Evolutionary conservation across 2,888 invertebrate species (phyloP).

Genomic region (Odontomyia ornata): DNA sequence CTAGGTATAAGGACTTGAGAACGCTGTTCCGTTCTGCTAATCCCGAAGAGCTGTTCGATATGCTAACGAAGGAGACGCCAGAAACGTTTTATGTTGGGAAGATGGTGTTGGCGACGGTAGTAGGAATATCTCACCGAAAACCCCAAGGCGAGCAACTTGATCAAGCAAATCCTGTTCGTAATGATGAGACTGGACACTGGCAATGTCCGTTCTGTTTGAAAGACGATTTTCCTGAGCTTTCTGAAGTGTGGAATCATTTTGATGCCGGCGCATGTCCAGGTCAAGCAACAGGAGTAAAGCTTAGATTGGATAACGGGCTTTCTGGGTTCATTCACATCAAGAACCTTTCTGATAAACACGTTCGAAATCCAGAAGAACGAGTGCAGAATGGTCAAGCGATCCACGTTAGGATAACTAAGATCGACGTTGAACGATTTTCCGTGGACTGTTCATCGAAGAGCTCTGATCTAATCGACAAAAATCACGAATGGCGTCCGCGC

Average conservation of each 20-base stretch:
- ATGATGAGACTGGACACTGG: constrained; percentile 95
- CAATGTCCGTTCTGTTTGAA: constrained; percentile 97
- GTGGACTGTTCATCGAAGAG: constrained; percentile 94
- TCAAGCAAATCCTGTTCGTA: constrained; percentile 93
- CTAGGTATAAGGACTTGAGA: constrained; percentile 90
- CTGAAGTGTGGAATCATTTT: constrained; percentile 98
- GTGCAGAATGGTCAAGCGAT: constrained; percentile 86
- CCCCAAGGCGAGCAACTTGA: constrained; percentile 94
- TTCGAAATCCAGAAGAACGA: constrained; percentile 91
- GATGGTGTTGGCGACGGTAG: constrained; percentile 83
- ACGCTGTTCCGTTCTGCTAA: constrained; percentile 80
- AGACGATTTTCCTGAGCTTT: constrained; percentile 94
- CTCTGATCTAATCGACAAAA: constrained; percentile 90
- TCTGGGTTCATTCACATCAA: constrained; percentile 94
- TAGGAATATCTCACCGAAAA: constrained; percentile 84
- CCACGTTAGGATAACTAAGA: constrained; percentile 91
- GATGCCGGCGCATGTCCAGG: constrained; percentile 96
- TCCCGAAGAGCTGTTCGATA: constrained; percentile 90
- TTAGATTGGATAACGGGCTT: constrained; percentile 90
- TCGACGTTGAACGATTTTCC: constrained; percentile 92
- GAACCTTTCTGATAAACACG: constrained; percentile 92
- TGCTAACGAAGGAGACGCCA: constrained; percentile 95
- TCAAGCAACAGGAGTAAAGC: constrained; percentile 89
- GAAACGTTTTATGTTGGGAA: constrained; percentile 91
- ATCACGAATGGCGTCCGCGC: constrained; percentile 89